phyloP scores from a whole-genome alignment of 2,797 vertebrate species.

The Cuculus canorus region DNA sequence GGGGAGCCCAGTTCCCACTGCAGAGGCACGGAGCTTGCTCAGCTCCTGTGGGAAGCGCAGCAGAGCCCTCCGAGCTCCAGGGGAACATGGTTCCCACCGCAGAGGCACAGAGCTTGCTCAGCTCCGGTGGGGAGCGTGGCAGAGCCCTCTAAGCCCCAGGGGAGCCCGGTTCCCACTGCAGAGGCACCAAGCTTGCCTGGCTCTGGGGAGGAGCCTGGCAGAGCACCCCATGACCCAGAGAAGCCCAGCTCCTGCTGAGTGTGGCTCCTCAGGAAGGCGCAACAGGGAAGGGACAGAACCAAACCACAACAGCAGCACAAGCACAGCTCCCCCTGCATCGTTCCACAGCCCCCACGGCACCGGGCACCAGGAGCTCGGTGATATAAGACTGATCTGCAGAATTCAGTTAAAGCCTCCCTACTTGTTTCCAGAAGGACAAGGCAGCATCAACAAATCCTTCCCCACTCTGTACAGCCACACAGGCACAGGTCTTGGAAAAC shows the following conservation, averaged over 20 bases:
- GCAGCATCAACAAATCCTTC: background rate
- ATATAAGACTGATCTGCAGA: background rate
- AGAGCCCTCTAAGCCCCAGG: too few relatives aligned
- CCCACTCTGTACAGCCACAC: background rate
- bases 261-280: background rate
- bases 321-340: background rate
- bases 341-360: background rate
- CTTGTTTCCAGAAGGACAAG: background rate
- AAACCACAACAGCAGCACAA: background rate
- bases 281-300: background rate
- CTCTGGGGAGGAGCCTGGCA: background rate
- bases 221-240: background rate
- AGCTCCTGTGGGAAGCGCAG: too few relatives aligned
- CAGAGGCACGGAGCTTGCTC: too few relatives aligned
- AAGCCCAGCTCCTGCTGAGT: background rate
- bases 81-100: background rate
- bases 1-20: background rate
- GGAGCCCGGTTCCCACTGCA: too few relatives aligned
- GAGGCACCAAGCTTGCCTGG: too few relatives aligned
- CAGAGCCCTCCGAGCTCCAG: background rate
- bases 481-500: accelerated
- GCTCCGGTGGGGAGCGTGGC: too few relatives aligned
- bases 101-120: too few relatives aligned
- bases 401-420: background rate
- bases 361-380: too few relatives aligned